These are phyloP conservation scores for Mandrillus leucophaeus DNA, from an alignment of 2,113 vertebrate genomes.

Conservation along the genomic window DNA sequence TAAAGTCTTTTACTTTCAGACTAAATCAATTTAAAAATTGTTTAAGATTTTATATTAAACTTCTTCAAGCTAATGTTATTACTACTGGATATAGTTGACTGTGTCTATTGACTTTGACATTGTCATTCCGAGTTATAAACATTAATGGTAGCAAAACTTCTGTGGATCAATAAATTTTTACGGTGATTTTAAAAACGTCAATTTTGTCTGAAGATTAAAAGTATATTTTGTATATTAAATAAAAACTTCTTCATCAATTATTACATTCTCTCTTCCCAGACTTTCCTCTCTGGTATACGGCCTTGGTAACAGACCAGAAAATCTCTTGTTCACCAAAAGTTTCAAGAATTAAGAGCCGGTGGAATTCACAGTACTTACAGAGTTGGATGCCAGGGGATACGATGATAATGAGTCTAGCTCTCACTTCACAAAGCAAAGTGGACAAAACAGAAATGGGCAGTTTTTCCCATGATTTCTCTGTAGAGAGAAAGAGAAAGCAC, in stretches of 20 bases:
- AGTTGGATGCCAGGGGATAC: background rate
- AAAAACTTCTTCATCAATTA: background rate
- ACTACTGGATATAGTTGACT: background rate
- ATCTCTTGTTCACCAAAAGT: background rate
- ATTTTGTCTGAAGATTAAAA: conserved; percentile 21
- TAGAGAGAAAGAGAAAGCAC: too few relatives aligned
- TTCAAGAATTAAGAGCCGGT: background rate
- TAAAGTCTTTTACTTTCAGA: background rate
- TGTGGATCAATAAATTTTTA: background rate
- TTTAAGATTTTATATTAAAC: background rate
- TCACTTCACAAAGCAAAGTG: background rate
- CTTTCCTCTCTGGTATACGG: background rate
- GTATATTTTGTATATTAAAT: background rate
- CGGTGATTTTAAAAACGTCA: conserved; percentile 1
- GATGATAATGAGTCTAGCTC: background rate
- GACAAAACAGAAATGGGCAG: background rate
- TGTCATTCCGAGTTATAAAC: background rate
- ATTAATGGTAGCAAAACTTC: background rate
- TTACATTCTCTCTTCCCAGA: background rate
- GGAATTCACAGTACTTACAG: background rate
- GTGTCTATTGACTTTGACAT: background rate
- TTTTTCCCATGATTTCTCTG: background rate
- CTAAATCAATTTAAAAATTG: conserved; percentile 24
- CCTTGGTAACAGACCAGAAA: background rate
- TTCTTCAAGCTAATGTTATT: conserved; percentile 11